Evolutionary conservation across 2,113 vertebrate species (phyloP).

Genomic region (Sinocyclocheilus anshuiensis): DNA sequence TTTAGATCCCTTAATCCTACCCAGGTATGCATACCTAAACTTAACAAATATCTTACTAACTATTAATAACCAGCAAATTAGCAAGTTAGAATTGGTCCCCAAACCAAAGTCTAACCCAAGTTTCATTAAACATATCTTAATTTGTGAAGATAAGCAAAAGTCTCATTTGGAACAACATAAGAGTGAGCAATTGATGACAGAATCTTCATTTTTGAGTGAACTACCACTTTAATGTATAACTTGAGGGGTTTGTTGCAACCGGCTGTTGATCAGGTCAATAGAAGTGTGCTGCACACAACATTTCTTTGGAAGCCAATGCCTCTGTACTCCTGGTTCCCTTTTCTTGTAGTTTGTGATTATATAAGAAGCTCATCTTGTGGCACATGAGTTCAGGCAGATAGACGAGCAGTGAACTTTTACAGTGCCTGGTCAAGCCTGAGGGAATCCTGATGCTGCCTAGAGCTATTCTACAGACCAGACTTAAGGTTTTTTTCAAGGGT

Average conservation of each 20-base stretch:
- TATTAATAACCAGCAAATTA: no score
- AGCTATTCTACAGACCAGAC: background rate
- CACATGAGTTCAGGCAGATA: background rate
- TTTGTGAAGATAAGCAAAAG: no score
- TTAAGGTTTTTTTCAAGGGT: background rate
- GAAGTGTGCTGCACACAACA: background rate
- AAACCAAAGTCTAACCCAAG: no score
- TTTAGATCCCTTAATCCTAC: background rate
- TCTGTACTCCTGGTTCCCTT: background rate
- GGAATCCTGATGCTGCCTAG: background rate
- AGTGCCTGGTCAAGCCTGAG: background rate
- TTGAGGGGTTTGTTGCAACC: background rate
- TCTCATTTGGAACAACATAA: no score
- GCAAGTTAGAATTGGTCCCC: no score
- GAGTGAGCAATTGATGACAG: no score
- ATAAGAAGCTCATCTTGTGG: background rate
- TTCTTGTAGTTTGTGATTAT: slow-evolving; percentile 3
- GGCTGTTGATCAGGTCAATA: background rate
- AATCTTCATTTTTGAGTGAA: no score
- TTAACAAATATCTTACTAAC: no score
- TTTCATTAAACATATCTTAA: no score
- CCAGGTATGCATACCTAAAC: background rate
- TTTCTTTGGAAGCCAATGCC: background rate
- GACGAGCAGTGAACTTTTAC: background rate
- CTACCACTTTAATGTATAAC: background rate